Percentiles rank a stretch among this genome's conserved stretches.
Conservation (phyloP, 2,888 invertebrate species). For the Tipula helvola region DNA sequence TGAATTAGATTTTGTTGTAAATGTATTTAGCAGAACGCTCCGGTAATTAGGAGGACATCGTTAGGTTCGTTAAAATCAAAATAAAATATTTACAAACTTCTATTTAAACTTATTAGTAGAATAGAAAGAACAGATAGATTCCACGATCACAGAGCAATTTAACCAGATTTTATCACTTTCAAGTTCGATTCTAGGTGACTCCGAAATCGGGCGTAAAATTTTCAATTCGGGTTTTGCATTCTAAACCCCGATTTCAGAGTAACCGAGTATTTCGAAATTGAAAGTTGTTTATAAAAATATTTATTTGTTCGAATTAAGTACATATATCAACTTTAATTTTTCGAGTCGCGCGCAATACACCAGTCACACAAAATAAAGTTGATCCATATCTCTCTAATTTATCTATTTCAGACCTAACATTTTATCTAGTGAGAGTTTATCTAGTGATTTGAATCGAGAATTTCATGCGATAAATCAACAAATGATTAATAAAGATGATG, state of each 20-base stretch:
- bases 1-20: too few relatives aligned
- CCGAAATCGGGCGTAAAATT: neutral
- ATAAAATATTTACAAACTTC: too few relatives aligned
- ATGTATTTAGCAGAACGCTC: too few relatives aligned
- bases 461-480: neutral
- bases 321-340: neutral
- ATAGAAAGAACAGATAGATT: too few relatives aligned
- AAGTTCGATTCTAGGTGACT: neutral
- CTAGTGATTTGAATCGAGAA: neutral
- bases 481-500: neutral
- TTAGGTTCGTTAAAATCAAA: too few relatives aligned
- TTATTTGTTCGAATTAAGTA: neutral
- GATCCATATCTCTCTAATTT: neutral
- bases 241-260: neutral
- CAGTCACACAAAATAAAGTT: neutral
- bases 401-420: conserved; percentile 4
- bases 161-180: neutral
- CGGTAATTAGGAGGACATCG: too few relatives aligned
- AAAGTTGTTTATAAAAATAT: neutral
- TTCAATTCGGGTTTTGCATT: neutral
- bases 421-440: neutral
- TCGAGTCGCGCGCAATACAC: neutral
- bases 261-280: neutral
- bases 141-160: neutral
- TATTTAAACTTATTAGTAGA: too few relatives aligned